Evolutionary conservation across 2,888 invertebrate species (phyloP).

Genomic region (Dugesia japonica): DNA sequence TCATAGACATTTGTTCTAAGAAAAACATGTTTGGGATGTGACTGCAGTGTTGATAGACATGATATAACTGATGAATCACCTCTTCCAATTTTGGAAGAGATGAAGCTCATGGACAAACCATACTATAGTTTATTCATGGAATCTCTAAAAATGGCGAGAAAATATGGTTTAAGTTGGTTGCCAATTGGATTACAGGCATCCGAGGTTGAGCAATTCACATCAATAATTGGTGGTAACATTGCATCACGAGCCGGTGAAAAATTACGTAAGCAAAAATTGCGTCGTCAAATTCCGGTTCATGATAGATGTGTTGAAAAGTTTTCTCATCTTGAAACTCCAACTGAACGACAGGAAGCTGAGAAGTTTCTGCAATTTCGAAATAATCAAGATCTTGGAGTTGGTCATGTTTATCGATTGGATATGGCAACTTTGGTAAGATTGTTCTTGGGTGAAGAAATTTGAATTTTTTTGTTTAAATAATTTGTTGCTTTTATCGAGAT

Average conservation of each 20-base stretch:
- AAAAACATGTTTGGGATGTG: conserved; percentile 22
- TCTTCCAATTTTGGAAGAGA: neutral
- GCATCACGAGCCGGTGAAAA: neutral
- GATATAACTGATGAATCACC: neutral
- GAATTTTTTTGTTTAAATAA: too few relatives aligned
- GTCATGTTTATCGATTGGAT: neutral
- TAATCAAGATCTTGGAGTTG: conserved; percentile 4
- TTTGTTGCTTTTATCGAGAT: too few relatives aligned
- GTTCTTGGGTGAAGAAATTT: too few relatives aligned
- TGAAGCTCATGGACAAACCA: neutral
- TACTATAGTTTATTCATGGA: neutral
- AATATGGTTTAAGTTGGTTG: conserved; percentile 20
- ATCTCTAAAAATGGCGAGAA: neutral
- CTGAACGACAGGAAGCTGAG: neutral
- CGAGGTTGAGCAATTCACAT: conserved; percentile 17
- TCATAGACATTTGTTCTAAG: neutral
- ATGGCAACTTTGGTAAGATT: neutral
- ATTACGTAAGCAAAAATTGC: neutral
- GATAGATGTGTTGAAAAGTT: neutral
- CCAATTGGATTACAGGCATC: conserved; percentile 26
- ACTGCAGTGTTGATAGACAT: conserved; percentile 21
- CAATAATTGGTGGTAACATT: neutral
- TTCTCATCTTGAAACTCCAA: neutral
- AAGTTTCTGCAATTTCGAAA: neutral
- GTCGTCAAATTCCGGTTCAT: neutral